These are phyloP conservation scores for Drosophila ercepeae DNA, from an alignment of 1,140 invertebrate species.

Conservation along the genomic window DNA sequence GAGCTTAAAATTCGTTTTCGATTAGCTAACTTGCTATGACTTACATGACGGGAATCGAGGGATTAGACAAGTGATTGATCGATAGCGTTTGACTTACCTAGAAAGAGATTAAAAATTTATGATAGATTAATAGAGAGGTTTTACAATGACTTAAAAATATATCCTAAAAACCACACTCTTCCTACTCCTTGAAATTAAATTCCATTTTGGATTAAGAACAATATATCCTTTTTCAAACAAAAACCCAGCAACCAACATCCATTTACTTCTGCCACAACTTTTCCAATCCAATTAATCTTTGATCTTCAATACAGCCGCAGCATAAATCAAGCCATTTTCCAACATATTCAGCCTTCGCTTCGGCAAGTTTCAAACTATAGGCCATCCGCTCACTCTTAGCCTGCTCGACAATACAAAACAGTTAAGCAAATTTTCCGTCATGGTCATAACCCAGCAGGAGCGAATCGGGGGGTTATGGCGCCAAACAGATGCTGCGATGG, in stretches of 20 bases:
- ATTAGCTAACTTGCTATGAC: slow-evolving; percentile 37
- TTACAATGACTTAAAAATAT: too few relatives aligned
- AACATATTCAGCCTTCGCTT: slow-evolving; percentile 21
- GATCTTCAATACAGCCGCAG: slow-evolving; percentile 12
- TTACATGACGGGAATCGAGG: slow-evolving; percentile 38
- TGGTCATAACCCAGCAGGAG: slow-evolving; percentile 33
- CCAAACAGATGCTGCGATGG: slow-evolving; percentile 13
- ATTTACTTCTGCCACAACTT: slow-evolving; percentile 4
- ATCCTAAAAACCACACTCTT: too few relatives aligned
- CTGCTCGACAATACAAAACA: slow-evolving; percentile 29
- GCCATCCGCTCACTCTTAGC: slow-evolving; percentile 40
- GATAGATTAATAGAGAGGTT: slow-evolving; percentile 24
- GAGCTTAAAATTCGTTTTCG: slow-evolving; percentile 11
- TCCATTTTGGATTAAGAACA: background rate
- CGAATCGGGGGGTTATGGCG: slow-evolving; percentile 9
- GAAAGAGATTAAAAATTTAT: slow-evolving; percentile 32
- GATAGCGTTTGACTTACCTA: slow-evolving; percentile 45
- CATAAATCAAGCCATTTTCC: slow-evolving; percentile 26
- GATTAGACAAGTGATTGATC: slow-evolving; percentile 30
- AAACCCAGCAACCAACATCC: background rate
- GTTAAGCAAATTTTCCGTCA: slow-evolving; percentile 51
- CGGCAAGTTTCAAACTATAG: slow-evolving; percentile 19
- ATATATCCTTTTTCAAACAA: background rate
- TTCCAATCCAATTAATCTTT: slow-evolving; percentile 27
- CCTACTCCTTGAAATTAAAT: too few relatives aligned